phyloP scores from a whole-genome alignment of 1,140 invertebrate genomes.

The Mizuhopecten yessoensis region DNA sequence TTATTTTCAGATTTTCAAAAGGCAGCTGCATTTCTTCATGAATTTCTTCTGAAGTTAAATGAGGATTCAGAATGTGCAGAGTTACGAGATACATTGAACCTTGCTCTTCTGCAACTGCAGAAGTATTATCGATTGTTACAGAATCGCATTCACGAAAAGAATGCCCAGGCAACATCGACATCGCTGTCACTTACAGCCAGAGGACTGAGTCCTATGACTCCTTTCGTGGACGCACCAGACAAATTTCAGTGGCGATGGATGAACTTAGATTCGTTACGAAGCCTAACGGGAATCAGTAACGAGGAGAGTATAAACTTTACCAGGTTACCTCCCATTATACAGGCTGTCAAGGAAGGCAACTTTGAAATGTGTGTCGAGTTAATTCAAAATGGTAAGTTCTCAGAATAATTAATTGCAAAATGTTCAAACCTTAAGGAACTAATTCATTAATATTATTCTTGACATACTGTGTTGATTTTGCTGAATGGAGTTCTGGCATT shows the following conservation, averaged over 20 bases:
- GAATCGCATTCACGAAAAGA: conserved; percentile 75
- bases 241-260: conserved; percentile 83
- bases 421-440: too few relatives aligned
- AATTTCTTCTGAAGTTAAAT: conserved; percentile 83
- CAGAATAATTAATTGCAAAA: too few relatives aligned
- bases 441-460: too few relatives aligned
- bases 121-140: conserved; percentile 82
- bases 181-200: conserved; percentile 74
- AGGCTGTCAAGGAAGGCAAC: conserved; percentile 79
- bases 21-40: conserved; percentile 82
- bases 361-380: conserved; percentile 75
- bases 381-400: conserved; percentile 75
- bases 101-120: conserved; percentile 82
- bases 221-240: conserved; percentile 83
- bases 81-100: conserved; percentile 81
- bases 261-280: conserved; percentile 78
- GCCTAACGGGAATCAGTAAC: conserved; percentile 71
- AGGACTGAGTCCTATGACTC: conserved; percentile 83
- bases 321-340: conserved; percentile 78
- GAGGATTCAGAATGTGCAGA: conserved; percentile 83
- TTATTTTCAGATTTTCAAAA: conserved; percentile 82
- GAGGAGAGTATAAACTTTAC: conserved; percentile 77
- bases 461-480: too few relatives aligned
- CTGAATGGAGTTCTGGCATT: too few relatives aligned
- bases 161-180: conserved; percentile 66